phyloP scores from a whole-genome alignment of 2,797 vertebrate genomes.

The Fringilla coelebs region DNA sequence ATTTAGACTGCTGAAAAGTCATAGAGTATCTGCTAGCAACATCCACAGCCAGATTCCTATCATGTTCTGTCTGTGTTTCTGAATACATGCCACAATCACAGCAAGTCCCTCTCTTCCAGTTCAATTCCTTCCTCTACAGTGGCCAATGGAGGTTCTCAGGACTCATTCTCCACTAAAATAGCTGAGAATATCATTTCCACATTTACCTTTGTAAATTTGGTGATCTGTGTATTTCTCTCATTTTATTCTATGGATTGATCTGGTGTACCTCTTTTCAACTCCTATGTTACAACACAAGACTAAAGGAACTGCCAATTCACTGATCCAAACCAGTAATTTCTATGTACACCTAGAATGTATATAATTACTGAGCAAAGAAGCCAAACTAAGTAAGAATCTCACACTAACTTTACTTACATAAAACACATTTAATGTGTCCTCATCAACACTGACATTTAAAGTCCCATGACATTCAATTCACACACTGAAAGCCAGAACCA shows the following conservation, averaged over 20 bases:
- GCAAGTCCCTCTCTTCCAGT: not conserved
- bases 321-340: not conserved
- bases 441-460: not conserved
- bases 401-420: not conserved
- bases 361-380: not conserved
- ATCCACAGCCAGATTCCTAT: not conserved
- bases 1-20: not conserved
- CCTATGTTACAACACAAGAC: not conserved
- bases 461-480: not conserved
- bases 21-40: not conserved
- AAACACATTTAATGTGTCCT: not conserved
- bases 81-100: not conserved
- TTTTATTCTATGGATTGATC: not conserved
- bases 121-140: not conserved
- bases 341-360: not conserved
- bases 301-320: not conserved
- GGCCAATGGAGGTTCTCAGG: not conserved
- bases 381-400: not conserved
- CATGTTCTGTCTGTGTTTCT: not conserved
- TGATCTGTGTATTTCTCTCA: not conserved
- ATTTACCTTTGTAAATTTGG: not conserved
- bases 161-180: not conserved
- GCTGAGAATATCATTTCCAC: not conserved
- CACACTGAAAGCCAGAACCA: not conserved
- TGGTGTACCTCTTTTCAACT: not conserved